Percentiles rank a stretch among this genome's conserved stretches.
phyloP scores from a whole-genome alignment of 2,113 vertebrate genomes.

The Garra rufa region DNA sequence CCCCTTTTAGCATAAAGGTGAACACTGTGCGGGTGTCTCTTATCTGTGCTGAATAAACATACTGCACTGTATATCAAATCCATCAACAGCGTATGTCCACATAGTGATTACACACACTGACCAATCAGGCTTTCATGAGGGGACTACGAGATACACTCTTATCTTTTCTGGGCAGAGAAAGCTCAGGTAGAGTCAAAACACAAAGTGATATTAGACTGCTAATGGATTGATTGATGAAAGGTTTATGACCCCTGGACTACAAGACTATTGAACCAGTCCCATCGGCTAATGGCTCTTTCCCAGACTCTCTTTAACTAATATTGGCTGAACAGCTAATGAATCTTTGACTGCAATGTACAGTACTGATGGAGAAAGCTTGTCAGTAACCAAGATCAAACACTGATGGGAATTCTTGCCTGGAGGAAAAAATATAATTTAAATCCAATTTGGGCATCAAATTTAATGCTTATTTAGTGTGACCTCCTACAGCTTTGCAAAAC shows the following conservation, averaged over 20 bases:
- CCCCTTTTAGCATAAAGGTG: neutral
- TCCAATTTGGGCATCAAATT: neutral
- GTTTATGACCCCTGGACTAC: slow-evolving; percentile 43
- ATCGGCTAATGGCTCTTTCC: slow-evolving; percentile 50
- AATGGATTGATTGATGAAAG: slow-evolving; percentile 54
- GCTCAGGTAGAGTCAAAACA: slow-evolving; percentile 13
- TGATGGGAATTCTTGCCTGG: neutral
- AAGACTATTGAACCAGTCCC: slow-evolving; percentile 34
- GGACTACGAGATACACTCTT: slow-evolving; percentile 6
- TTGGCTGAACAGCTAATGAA: slow-evolving; percentile 42
- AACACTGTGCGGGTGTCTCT: neutral
- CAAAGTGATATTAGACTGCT: slow-evolving; percentile 23
- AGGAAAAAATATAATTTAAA: neutral
- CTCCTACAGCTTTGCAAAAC: too few relatives aligned
- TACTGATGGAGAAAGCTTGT: neutral
- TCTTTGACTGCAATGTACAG: slow-evolving; percentile 7
- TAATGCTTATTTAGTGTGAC: neutral
- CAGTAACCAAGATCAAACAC: neutral
- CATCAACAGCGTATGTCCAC: neutral
- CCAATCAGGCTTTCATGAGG: neutral
- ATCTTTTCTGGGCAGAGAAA: slow-evolving; percentile 18
- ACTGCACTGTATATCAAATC: neutral
- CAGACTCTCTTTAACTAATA: slow-evolving; percentile 38
- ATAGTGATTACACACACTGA: slow-evolving; percentile 24
- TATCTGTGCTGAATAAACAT: slow-evolving; percentile 16